Conservation (phyloP, 1,140 invertebrate species). For the Drosophila truncata region DNA sequence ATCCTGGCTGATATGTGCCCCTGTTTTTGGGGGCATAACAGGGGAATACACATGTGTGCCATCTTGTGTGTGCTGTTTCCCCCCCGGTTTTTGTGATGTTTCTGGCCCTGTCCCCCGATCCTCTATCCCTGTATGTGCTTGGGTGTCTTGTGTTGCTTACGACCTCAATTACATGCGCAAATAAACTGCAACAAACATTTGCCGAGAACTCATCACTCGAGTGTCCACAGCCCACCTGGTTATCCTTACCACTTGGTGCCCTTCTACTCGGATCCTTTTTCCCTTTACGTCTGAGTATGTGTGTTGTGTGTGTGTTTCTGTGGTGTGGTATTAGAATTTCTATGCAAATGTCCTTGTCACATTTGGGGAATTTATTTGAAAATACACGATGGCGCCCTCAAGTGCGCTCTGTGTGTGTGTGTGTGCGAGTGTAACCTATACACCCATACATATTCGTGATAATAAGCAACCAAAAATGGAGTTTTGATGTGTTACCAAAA, state of each 20-base stretch:
- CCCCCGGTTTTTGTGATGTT: neutral
- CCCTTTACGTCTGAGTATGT: neutral
- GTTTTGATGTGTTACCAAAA: constrained; percentile 34
- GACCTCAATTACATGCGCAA: constrained; percentile 80
- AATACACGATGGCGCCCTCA: constrained; percentile 48
- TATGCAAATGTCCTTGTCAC: constrained; percentile 80
- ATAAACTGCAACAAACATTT: constrained; percentile 82
- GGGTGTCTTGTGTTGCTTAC: constrained; percentile 62
- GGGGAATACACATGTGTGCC: constrained; percentile 14
- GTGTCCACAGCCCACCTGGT: constrained; percentile 42
- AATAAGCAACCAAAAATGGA: constrained; percentile 65
- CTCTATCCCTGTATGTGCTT: constrained; percentile 4
- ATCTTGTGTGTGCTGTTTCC: constrained; percentile 1
- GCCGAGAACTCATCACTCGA: constrained; percentile 62
- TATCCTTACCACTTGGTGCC: constrained; percentile 1
- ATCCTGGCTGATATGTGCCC: constrained; percentile 15
- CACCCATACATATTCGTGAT: constrained; percentile 34
- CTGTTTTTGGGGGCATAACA: constrained; percentile 11
- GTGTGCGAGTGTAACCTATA: constrained; percentile 8
- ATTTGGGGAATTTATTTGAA: constrained; percentile 79
- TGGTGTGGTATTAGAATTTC: constrained; percentile 69
- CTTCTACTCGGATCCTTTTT: constrained; percentile 1
- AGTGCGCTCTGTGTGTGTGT: constrained; percentile 16
- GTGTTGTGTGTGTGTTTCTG: constrained; percentile 19
- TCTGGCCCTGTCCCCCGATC: constrained; percentile 14